Evolutionary conservation across 2,888 invertebrate genomes (phyloP).

Genomic region (Ophion ellenae): DNA sequence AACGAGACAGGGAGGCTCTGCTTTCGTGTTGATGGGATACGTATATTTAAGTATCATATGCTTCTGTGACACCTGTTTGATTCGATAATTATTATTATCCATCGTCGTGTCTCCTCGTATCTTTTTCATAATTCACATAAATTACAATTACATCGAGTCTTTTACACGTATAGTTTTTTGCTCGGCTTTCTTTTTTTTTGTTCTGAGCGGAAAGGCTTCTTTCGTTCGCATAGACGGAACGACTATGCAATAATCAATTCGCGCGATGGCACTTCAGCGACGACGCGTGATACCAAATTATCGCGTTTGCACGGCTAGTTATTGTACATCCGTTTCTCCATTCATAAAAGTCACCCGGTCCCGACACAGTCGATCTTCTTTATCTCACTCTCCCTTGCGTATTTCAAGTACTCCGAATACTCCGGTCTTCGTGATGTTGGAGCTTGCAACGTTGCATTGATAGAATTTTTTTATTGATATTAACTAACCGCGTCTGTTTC

Average conservation of each 20-base stretch:
- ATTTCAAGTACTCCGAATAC: no score
- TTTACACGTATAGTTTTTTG: slow-evolving; percentile 6
- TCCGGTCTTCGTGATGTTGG: no score
- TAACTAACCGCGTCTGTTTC: no score
- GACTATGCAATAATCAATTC: slow-evolving; percentile 58
- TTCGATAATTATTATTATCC: slow-evolving; percentile 48
- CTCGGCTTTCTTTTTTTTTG: not conserved
- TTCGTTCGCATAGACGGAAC: slow-evolving; percentile 20
- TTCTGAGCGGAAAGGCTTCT: not conserved
- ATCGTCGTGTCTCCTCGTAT: slow-evolving; percentile 20
- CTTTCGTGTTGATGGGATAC: slow-evolving; percentile 47
- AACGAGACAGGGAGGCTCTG: slow-evolving; percentile 23
- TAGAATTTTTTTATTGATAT: no score
- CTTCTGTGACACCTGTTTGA: slow-evolving; percentile 42
- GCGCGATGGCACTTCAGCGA: slow-evolving; percentile 55
- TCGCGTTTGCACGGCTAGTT: slow-evolving; percentile 76
- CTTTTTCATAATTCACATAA: slow-evolving; percentile 6
- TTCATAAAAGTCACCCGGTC: slow-evolving; percentile 73
- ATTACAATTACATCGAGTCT: slow-evolving; percentile 31
- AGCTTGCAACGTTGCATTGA: no score
- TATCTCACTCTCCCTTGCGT: slow-evolving; percentile 69
- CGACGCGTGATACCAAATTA: slow-evolving; percentile 76
- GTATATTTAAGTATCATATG: slow-evolving; percentile 12
- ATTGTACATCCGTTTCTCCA: slow-evolving; percentile 70
- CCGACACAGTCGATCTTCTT: slow-evolving; percentile 62